Base-by-base conservation (phyloP, 2,113 vertebrate species). In the Tragelaphus scriptus region DNA sequence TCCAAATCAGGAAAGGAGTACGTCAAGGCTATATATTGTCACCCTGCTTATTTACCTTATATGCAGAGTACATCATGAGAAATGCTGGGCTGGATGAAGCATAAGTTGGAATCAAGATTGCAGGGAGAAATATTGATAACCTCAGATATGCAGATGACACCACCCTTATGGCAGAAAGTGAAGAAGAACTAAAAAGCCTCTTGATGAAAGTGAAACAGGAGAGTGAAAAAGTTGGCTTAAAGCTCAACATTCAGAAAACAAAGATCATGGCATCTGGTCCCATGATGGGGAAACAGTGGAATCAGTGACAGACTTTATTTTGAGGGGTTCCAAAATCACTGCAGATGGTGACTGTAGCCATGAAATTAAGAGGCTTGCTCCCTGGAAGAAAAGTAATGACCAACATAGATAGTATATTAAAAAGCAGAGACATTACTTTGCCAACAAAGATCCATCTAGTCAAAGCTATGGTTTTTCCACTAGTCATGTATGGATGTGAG, bases 1-100 rank as follows among this genome's bases (percentile, higher is more conserved):
- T 65, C 30, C 0, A 1, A n/a, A 65, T 65, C 0, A 1, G 7
- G 63, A 17, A 65, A 17, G 15, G 63, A n/a, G 3, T 65, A 65
- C 0, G 1, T 65, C 30, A 65, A 65, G 63, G 15, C 63, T 4
- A 3, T 65, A 68, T 68, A n/a, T 19, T 19, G 63, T 17, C 7
- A 19, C 63, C 16, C 32, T 68, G 7, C 7, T n/a, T n/a, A 68
- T n/a, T 68, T 68, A n/a, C 17, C 63, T 19, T n/a, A 9, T 4
- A 68, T 68, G 32, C 15, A 68, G 32, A 68, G 63, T 68, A 68
- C 16, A n/a, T 68, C 16, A n/a, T 9, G 32, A 65, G 15, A 65
- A 65, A n/a, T n/a, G 16, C 63, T 65, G 1, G 63, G 7, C 7
- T 65, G 63, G 1, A 68, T 9, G 16, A n/a, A 68, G 7, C 63